Conservation (phyloP, 2,797 vertebrate genomes). For the Coendou prehensilis region DNA sequence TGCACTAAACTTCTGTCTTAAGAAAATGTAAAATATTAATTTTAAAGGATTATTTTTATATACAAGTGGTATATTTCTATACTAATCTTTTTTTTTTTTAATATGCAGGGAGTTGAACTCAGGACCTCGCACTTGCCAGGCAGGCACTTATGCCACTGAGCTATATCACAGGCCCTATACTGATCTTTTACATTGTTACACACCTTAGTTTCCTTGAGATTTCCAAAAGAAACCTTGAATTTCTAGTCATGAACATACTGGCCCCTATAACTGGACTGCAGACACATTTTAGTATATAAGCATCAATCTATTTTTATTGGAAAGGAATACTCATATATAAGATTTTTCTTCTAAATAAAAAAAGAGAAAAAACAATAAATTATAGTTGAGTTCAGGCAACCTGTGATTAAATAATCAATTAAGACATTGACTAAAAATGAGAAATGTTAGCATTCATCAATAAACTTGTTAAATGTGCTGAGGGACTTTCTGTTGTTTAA, state of each 20-base stretch:
- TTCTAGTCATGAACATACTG: slow-evolving; percentile 71
- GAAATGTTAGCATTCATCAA: slow-evolving; percentile 66
- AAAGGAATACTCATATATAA: slow-evolving; percentile 73
- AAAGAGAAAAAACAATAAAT: slow-evolving; percentile 63
- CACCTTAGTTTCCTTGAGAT: slow-evolving; percentile 75
- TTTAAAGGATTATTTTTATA: slow-evolving; percentile 41
- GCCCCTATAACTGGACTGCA: slow-evolving; percentile 77
- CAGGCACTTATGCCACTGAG: too few species aligned
- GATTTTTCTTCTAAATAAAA: slow-evolving; percentile 40
- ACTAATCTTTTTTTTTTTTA: slow-evolving; percentile 1
- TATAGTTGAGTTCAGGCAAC: slow-evolving; percentile 27
- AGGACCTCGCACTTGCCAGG: too few species aligned
- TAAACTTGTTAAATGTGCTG: slow-evolving; percentile 69
- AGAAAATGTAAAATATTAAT: slow-evolving; percentile 9
- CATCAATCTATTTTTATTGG: slow-evolving; percentile 73
- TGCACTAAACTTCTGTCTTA: background rate
- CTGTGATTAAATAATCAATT: slow-evolving; percentile 68
- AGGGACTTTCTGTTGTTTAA: slow-evolving; percentile 52
- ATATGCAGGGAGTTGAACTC: too few species aligned
- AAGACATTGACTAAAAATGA: slow-evolving; percentile 69
- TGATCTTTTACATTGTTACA: slow-evolving; percentile 61
- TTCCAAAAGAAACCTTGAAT: slow-evolving; percentile 63
- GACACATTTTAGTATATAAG: slow-evolving; percentile 81
- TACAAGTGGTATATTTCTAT: slow-evolving; percentile 63
- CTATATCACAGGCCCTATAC: background rate